phyloP scores from a whole-genome alignment of 2,113 vertebrate genomes.

The Hemibagrus wyckioides region DNA sequence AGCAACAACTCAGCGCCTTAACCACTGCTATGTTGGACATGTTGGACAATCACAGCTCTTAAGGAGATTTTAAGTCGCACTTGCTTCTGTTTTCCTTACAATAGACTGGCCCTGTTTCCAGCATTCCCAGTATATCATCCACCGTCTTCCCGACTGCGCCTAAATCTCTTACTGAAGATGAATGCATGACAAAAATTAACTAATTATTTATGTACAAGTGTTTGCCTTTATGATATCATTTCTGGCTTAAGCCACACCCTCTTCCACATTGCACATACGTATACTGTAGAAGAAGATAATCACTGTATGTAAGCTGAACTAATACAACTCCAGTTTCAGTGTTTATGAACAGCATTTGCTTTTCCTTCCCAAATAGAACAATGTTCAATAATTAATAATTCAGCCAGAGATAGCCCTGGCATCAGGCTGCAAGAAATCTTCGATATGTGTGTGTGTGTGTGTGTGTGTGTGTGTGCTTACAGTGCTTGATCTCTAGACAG shows the following conservation, averaged over 20 bases:
- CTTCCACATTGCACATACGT: neutral
- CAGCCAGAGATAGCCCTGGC: neutral
- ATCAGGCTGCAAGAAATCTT: neutral
- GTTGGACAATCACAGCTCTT: neutral
- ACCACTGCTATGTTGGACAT: neutral
- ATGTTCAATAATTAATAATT: neutral
- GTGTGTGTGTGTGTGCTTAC: neutral
- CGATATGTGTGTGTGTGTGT: neutral
- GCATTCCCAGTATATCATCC: neutral
- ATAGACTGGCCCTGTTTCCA: neutral
- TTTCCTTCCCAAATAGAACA: neutral
- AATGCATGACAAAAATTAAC: neutral
- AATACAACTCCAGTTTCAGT: neutral
- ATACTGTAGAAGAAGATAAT: neutral
- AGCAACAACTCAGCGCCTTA: no score
- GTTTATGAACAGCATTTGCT: neutral
- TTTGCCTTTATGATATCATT: neutral
- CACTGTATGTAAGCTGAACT: neutral
- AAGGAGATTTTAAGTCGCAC: neutral
- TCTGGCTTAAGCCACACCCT: neutral
- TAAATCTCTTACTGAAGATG: neutral
- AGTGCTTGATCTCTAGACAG: conserved; percentile 16
- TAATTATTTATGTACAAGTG: neutral
- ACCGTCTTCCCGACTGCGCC: neutral
- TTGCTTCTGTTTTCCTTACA: neutral